Conservation (phyloP, 2,888 invertebrate species). For the Linnaemya vulpina region DNA sequence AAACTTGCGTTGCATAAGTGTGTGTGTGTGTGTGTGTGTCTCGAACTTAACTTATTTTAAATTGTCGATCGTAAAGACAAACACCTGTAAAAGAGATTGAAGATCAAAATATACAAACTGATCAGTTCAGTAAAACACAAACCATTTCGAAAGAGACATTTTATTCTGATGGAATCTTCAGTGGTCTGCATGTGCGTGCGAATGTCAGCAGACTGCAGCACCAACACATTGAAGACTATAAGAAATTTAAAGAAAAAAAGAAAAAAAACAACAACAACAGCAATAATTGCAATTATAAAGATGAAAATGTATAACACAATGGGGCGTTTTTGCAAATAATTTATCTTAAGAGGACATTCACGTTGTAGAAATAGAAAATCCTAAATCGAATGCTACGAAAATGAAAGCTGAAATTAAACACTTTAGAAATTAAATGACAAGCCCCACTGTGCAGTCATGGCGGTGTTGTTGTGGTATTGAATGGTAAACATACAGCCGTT, state of each 20-base stretch:
- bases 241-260: slow-evolving; percentile 47
- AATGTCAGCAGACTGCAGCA: slow-evolving; percentile 2
- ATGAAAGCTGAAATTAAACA: background rate
- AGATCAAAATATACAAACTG: slow-evolving; percentile 62
- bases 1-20: background rate
- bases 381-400: background rate
- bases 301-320: slow-evolving; percentile 36
- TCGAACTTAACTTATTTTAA: slow-evolving; percentile 70
- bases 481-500: slow-evolving; percentile 14
- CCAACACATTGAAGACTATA: slow-evolving; percentile 9
- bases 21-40: slow-evolving; percentile 27
- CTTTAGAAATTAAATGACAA: too few relatives aligned
- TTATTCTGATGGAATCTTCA: slow-evolving; percentile 5
- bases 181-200: background rate
- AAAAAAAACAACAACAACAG: too few relatives aligned
- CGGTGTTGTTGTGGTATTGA: slow-evolving; percentile 13
- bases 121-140: slow-evolving; percentile 51
- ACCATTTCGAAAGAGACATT: slow-evolving; percentile 65
- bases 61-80: slow-evolving; percentile 71
- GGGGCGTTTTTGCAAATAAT: background rate
- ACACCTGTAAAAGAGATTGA: slow-evolving; percentile 71
- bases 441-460: slow-evolving; percentile 2
- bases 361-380: background rate
- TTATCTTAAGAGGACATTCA: background rate
- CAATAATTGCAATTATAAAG: slow-evolving; percentile 62